Base-by-base conservation (phyloP, 1,140 invertebrate genomes). In the Pygmarrhopalites habei region DNA sequence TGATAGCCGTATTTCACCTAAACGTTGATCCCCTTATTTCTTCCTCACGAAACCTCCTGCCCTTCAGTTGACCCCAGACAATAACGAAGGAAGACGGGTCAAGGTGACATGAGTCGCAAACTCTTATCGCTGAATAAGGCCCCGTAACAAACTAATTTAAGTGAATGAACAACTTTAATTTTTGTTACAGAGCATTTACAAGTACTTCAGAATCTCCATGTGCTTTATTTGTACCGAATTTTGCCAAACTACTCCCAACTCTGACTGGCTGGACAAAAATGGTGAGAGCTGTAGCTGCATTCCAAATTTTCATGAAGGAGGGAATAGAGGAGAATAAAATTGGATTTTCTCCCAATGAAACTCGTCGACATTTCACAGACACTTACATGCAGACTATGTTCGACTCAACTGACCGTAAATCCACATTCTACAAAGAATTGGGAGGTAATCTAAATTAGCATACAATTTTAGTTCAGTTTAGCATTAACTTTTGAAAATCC, bases 361-460 rank as follows among this genome's bases (percentile, higher is more conserved):
- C 35, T n/a, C 51, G 32, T 3, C 7, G 61, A 19, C 55, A 63
- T 58, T 60, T 63, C 25, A 58, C 44, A 4, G 61, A 63, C 39
- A 39, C 35, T 4, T 63, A 63, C 28, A 10, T 63, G 4, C 23
- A 43, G 19, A 55, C 60, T 60, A 51, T 63, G 3, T 28, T 46
- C 14, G 44, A 43, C 26, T 60, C 61, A 32, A 58, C n/a, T 4
- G 61, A 63, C 29, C 61, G 55, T 23, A 58, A 63, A 4, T 63
- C 61, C 14, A 39, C 12, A 15, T 63, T 63, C 29, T 63, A 63
- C 43, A 25, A 30, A 29, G 30, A 58, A 21, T 15, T 19, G 5
- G 61, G 61, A 47, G n/a, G 61, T 63, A 58, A 63, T 41, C n/a
- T 12, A 41, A 41, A 12, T n/a, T 41, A n/a, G n/a, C n/a, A n/a